Percentiles rank a stretch among this genome's conserved stretches.
phyloP scores from a whole-genome alignment of 2,888 invertebrate genomes.

The Bombylius major region DNA sequence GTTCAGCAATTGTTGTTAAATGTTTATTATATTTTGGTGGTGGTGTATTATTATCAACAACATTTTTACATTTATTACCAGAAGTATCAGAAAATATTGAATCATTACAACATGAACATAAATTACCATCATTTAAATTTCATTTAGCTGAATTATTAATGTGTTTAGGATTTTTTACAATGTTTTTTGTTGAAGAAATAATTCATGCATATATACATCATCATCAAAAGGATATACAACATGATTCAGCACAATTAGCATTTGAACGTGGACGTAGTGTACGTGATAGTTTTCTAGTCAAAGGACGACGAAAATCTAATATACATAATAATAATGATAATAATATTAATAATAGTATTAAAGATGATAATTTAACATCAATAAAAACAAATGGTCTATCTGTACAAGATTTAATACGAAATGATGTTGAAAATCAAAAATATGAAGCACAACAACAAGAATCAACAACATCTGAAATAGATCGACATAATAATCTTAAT shows the following conservation, averaged over 20 bases:
- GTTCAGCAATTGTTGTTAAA: slow-evolving; percentile 39
- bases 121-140: slow-evolving; percentile 43
- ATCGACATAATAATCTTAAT: background rate
- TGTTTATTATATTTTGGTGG: slow-evolving; percentile 67
- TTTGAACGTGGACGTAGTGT: slow-evolving; percentile 30
- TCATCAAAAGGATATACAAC: slow-evolving; percentile 32
- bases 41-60: slow-evolving; percentile 70
- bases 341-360: background rate
- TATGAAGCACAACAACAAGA: slow-evolving; percentile 3
- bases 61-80: slow-evolving; percentile 68
- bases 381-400: slow-evolving; percentile 16
- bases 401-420: slow-evolving; percentile 22
- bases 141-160: slow-evolving; percentile 57
- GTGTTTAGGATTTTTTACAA: slow-evolving; percentile 62
- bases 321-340: background rate
- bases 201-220: slow-evolving; percentile 56
- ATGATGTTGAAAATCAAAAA: slow-evolving; percentile 22
- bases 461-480: background rate
- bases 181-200: slow-evolving; percentile 68
- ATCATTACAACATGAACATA: slow-evolving; percentile 39
- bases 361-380: background rate
- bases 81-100: slow-evolving; percentile 60
- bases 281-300: slow-evolving; percentile 25
- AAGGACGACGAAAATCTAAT: background rate
- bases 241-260: slow-evolving; percentile 22